Percentiles rank a stretch among this genome's conserved stretches.
Conservation (phyloP, 37 sponge, comb jelly and placozoan species). For the Bolinopsis microptera region DNA sequence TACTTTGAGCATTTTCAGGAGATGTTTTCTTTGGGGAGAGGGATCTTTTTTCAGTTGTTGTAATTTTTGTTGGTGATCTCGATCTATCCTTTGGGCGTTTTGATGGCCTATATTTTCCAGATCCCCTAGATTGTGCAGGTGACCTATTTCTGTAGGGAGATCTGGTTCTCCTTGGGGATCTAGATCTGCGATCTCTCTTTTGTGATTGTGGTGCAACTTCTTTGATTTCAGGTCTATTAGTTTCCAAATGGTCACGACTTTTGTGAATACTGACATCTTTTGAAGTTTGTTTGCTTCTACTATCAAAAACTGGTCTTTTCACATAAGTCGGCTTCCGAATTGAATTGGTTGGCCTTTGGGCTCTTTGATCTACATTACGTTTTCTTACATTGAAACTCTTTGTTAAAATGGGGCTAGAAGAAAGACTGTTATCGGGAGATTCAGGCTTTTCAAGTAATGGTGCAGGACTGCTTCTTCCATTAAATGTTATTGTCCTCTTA, state of each 20-base stretch:
- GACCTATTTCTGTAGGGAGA: neutral
- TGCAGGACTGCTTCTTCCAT: neutral
- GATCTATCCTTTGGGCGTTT: neutral
- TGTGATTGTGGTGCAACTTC: neutral
- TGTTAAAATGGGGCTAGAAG: neutral
- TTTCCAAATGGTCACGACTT: neutral
- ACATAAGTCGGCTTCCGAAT: neutral
- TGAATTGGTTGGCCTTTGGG: neutral
- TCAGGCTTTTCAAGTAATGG: neutral
- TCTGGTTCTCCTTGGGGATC: neutral
- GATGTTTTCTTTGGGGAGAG: neutral
- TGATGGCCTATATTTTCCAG: neutral
- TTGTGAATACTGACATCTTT: neutral
- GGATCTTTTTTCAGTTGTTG: neutral
- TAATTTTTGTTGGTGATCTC: neutral
- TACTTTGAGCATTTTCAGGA: neutral
- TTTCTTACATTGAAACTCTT: neutral
- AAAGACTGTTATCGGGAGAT: neutral
- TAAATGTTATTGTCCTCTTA: constrained; percentile 10
- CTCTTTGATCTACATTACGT: neutral
- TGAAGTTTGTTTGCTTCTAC: neutral
- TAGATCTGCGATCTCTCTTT: neutral
- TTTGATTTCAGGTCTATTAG: neutral
- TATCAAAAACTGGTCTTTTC: neutral
- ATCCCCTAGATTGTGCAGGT: neutral